Evolutionary conservation across 2,888 invertebrate species (phyloP).

Genomic region (Epistrophe grossulariae): DNA sequence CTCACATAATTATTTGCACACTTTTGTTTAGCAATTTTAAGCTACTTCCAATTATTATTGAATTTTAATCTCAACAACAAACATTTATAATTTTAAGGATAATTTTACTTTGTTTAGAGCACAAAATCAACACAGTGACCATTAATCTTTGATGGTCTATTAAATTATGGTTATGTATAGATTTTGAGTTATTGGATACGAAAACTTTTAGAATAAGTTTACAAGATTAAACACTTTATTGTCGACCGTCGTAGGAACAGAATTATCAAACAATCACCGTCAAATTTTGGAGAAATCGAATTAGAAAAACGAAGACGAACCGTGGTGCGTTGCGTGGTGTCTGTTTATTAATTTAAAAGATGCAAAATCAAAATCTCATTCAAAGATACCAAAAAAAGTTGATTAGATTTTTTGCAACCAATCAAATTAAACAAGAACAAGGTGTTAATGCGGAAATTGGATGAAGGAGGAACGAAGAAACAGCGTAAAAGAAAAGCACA

Average conservation of each 20-base stretch:
- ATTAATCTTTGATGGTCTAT: background rate
- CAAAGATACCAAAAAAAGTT: slow-evolving; percentile 7
- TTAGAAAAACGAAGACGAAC: background rate
- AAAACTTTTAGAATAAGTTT: background rate
- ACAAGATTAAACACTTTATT: background rate
- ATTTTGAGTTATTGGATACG: background rate
- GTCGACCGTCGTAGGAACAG: background rate
- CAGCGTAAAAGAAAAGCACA: background rate
- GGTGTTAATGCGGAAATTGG: slow-evolving; percentile 39
- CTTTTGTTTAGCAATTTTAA: background rate
- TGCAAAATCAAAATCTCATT: slow-evolving; percentile 6
- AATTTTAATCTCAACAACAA: background rate
- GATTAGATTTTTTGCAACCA: slow-evolving; percentile 6
- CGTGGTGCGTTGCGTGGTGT: background rate
- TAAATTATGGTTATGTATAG: background rate
- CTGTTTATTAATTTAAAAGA: slow-evolving; percentile 15
- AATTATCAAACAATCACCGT: background rate
- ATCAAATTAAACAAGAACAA: slow-evolving; percentile 1
- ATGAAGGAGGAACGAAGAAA: background rate
- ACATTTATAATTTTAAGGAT: background rate
- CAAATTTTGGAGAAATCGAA: slow-evolving; percentile 7
- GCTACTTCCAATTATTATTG: too few relatives aligned
- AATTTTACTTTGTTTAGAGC: background rate
- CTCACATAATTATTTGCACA: slow-evolving; percentile 6
- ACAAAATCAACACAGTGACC: background rate